A percentile compares a stretch with the other conserved stretches of the same genome.
phyloP scores from a whole-genome alignment of 2,888 invertebrate species.

The Oscheius sp. region DNA sequence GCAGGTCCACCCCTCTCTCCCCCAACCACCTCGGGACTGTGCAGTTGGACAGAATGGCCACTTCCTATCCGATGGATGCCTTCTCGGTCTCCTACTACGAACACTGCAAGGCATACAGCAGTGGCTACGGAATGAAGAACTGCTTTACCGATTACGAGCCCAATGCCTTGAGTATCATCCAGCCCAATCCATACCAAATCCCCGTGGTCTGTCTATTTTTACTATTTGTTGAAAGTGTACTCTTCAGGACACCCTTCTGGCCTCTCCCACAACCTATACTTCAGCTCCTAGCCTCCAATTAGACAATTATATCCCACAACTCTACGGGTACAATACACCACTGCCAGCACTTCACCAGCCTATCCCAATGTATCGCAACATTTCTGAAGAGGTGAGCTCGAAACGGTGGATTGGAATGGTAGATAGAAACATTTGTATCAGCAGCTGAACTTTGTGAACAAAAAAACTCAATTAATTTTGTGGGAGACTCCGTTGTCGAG shows the following conservation, averaged over 20 bases:
- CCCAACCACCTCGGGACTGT: neutral
- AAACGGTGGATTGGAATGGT: no score
- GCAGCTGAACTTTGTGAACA: no score
- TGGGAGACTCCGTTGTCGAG: no score
- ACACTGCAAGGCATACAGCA: neutral
- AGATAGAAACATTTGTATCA: no score
- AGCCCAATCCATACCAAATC: neutral
- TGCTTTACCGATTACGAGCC: neutral
- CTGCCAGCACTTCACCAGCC: no score
- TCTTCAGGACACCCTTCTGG: neutral
- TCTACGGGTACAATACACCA: no score
- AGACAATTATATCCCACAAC: no score
- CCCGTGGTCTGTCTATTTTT: neutral
- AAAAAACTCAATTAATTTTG: no score
- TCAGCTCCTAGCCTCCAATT: no score
- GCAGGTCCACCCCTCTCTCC: neutral
- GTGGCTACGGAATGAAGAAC: neutral
- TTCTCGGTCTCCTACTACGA: neutral
- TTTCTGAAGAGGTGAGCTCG: no score
- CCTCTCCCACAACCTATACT: neutral
- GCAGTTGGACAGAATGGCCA: neutral
- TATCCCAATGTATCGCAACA: no score
- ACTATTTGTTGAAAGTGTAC: neutral
- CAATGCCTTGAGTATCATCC: neutral
- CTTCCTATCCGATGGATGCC: slow-evolving; percentile 2